phyloP scores from a whole-genome alignment of 2,113 vertebrate species.

The Desmodus rotundus region DNA sequence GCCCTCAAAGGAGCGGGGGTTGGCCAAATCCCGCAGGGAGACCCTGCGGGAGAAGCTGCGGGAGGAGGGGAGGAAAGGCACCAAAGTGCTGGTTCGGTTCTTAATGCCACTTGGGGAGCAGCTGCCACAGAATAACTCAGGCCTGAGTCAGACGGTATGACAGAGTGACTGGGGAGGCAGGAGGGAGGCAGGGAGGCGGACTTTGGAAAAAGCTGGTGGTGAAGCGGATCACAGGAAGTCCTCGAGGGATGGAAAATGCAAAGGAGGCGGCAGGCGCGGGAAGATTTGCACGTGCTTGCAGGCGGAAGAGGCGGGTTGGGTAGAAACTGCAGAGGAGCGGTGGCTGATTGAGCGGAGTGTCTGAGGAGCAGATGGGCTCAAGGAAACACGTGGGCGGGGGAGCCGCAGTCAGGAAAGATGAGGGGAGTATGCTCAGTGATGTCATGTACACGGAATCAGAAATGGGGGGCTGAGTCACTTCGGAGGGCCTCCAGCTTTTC shows the following conservation, averaged over 20 bases:
- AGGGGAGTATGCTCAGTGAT: accelerated
- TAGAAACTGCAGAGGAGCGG: neutral
- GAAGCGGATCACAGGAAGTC: neutral
- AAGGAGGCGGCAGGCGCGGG: neutral
- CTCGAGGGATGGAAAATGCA: neutral
- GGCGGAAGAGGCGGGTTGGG: neutral
- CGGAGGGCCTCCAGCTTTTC: neutral
- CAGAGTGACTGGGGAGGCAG: neutral
- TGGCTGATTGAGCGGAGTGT: neutral
- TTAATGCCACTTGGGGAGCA: neutral
- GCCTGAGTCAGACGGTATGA: neutral
- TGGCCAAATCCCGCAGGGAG: neutral
- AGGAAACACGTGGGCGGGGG: neutral
- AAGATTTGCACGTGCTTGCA: neutral
- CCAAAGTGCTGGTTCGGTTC: neutral
- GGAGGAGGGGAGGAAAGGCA: neutral
- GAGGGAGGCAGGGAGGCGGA: neutral
- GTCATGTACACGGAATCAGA: neutral
- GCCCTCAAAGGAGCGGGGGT: neutral
- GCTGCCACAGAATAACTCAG: neutral
- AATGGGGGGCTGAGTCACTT: neutral
- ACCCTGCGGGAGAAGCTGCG: neutral
- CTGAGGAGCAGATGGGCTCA: neutral
- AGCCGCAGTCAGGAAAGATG: neutral
- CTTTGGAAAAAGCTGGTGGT: neutral